Percentiles rank a stretch among this genome's conserved stretches.
Evolutionary conservation across 2,113 vertebrate species (phyloP).

Genomic region (Gorsachius goisagi): DNA sequence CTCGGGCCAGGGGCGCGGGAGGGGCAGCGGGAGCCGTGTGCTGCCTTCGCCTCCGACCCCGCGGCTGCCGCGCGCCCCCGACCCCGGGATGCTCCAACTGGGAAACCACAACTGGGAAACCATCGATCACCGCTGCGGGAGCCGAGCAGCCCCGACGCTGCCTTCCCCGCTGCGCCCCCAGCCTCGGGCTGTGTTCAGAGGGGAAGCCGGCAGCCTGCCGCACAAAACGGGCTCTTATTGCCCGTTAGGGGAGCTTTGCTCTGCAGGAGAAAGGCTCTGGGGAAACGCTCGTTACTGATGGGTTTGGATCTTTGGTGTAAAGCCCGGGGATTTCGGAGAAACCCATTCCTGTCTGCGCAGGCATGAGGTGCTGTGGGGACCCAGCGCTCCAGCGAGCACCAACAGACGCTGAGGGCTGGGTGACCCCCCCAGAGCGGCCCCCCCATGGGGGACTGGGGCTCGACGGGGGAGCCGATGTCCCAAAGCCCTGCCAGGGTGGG

Average conservation of each 20-base stretch:
- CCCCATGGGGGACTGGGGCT: neutral
- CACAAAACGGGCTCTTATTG: fast-evolving
- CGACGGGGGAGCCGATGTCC: neutral
- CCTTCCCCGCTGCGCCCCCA: neutral
- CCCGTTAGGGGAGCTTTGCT: neutral
- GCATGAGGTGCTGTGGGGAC: neutral
- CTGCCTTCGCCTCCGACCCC: neutral
- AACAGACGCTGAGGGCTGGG: neutral
- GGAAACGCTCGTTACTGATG: neutral
- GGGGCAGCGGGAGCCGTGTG: too few relatives aligned
- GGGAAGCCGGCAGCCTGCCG: neutral
- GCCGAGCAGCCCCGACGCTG: fast-evolving
- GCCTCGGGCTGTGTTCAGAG: neutral
- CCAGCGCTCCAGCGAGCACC: neutral
- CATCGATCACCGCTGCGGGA: neutral
- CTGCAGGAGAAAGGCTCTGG: neutral
- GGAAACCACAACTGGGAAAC: neutral
- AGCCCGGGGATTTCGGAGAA: neutral
- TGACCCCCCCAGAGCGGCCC: neutral
- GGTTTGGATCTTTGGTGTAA: neutral
- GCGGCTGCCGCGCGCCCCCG: fast-evolving
- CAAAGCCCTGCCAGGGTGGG: neutral
- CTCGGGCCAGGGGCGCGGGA: neutral
- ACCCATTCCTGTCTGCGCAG: neutral
- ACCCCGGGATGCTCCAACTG: neutral